Evolutionary conservation across 2,113 vertebrate genomes (phyloP).

Genomic region (Australoheros scitulus): DNA sequence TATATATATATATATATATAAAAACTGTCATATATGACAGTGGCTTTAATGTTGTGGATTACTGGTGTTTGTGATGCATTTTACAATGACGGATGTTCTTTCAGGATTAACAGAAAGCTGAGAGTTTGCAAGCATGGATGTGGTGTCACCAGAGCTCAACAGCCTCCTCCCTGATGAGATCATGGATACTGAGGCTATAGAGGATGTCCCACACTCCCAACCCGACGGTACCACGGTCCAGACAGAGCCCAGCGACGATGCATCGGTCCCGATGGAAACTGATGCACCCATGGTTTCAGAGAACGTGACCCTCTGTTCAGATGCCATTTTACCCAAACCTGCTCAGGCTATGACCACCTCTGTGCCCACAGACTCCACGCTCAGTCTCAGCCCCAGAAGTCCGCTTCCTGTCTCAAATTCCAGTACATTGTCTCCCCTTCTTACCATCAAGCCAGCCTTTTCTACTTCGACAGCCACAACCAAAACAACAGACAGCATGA

Average conservation of each 20-base stretch:
- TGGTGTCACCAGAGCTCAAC: slow-evolving; percentile 96
- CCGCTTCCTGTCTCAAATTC: slow-evolving; percentile 77
- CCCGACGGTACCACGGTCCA: slow-evolving; percentile 74
- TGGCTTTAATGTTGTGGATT: neutral
- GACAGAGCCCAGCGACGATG: slow-evolving; percentile 41
- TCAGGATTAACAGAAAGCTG: slow-evolving; percentile 69
- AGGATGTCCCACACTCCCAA: slow-evolving; percentile 89
- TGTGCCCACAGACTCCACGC: slow-evolving; percentile 76
- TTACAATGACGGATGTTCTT: slow-evolving; percentile 14
- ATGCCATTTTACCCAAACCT: slow-evolving; percentile 69
- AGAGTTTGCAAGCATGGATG: slow-evolving; percentile 86
- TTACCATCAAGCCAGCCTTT: slow-evolving; percentile 79
- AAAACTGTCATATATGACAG: neutral
- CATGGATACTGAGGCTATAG: slow-evolving; percentile 93
- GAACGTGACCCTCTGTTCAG: slow-evolving; percentile 81
- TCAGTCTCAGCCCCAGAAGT: slow-evolving; percentile 67
- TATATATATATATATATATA: too few species aligned
- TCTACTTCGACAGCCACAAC: slow-evolving; percentile 62
- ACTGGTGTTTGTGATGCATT: neutral
- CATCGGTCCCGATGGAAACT: slow-evolving; percentile 83
- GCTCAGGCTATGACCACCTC: slow-evolving; percentile 74
- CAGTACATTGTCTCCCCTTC: slow-evolving; percentile 43
- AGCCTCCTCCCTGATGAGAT: slow-evolving; percentile 98
- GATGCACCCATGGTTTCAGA: slow-evolving; percentile 85
- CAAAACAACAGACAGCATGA: slow-evolving; percentile 72